phyloP scores from a whole-genome alignment of 2,797 vertebrate genomes.

The Neostethus bicornis region DNA sequence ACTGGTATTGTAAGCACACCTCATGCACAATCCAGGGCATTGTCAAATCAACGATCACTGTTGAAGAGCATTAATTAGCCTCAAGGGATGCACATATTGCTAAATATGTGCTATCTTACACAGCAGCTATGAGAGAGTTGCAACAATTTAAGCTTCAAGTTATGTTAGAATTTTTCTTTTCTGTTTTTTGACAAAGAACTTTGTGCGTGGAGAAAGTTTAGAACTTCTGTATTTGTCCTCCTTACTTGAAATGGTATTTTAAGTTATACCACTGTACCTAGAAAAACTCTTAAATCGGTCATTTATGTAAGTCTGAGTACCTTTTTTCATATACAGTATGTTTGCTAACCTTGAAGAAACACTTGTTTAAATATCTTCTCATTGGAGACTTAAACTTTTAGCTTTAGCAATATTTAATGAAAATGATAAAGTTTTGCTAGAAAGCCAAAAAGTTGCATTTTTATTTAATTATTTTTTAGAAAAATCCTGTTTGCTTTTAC shows the following conservation, averaged over 20 bases:
- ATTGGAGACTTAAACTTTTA: not conserved
- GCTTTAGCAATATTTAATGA: not conserved
- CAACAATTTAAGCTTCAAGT: not conserved
- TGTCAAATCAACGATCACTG: not conserved
- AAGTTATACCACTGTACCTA: not conserved
- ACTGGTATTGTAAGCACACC: not conserved
- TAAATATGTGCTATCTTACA: too few species aligned
- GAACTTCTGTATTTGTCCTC: conserved; percentile 4
- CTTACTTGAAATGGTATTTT: conserved; percentile 1
- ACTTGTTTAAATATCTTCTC: not conserved
- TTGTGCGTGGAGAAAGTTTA: not conserved
- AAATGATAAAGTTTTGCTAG: not conserved
- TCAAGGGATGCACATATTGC: not conserved
- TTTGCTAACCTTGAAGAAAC: not conserved
- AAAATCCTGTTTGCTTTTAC: too few species aligned
- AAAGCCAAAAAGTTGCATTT: not conserved
- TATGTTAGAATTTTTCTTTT: not conserved
- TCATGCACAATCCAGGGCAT: not conserved
- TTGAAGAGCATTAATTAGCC: not conserved
- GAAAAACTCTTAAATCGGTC: not conserved
- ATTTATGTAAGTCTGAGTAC: not conserved
- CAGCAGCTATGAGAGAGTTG: too few species aligned
- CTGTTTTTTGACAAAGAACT: conserved; percentile 1
- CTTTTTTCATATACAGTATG: not conserved
- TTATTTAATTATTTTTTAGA: too few species aligned